Evolutionary conservation across 2,797 vertebrate genomes (phyloP), one percentile per base, ranked within the genome.

Genomic region (Odontamblyopus rebecca): DNA sequence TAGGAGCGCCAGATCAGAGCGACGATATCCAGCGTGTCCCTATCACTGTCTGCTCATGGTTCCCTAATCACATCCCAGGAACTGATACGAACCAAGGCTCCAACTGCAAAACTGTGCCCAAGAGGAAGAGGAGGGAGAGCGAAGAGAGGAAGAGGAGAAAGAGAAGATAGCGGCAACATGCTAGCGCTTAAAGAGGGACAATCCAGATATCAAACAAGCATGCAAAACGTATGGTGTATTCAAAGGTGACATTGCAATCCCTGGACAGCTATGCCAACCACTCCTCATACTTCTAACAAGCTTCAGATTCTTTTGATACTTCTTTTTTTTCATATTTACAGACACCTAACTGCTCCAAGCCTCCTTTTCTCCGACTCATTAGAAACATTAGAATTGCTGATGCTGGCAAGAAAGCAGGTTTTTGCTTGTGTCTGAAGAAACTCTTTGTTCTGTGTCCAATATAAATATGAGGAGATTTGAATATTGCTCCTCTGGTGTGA

Each of bases 361-460:
- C 64, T 88, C 82, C 86, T 85, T 82, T 85, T 74, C 82, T 89
- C 81, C 74, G 78, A 86, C 89, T 93, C 90, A 92, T 92, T 93
- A 93, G 86, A 91, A 92, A 91, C 81, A 88, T 89, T 90, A 89
- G 90, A 94, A 93, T 86, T 89, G 92, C 92, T 94, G 93, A 94
- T 87, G 85, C 81, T 69, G 77, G 92, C 93, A 92, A 86, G 83
- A 93, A 93, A 89, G 85, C 73, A 83, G 82, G 81, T 91, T 94
- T 60, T 91, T 92, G 90, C 92, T 91, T 91, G 72, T 48, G 88
- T 92, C 84, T 93, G 85, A 90, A 89, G 87, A 93, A 91, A 86
- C 91, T 89, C 89, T 93, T 94, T 93, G 92, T 94, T 94, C 91
- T 91, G 88, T 89, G 91, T 92, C 91, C 91, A 93, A 91, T 91